A percentile compares a stretch with the other conserved stretches of the same genome.
Evolutionary conservation across 1,140 invertebrate species (phyloP).

Genomic region (Habropoda laboriosa): DNA sequence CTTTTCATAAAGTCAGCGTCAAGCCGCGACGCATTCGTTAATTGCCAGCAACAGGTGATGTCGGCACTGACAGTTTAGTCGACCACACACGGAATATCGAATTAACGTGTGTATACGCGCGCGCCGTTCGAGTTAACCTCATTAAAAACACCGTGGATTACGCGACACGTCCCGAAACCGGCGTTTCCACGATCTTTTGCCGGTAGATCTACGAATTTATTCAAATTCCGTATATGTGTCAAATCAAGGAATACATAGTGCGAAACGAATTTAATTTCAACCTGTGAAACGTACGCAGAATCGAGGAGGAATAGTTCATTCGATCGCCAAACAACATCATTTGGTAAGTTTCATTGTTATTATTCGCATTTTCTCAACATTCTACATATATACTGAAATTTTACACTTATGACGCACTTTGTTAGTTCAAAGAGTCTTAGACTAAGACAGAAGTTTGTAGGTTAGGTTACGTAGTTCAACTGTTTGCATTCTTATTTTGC

Average conservation of each 20-base stretch:
- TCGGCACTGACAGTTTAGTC: conserved; percentile 52
- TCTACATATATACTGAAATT: no score
- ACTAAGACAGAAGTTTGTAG: no score
- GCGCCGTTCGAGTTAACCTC: conserved; percentile 15
- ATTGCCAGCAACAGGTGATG: conserved; percentile 70
- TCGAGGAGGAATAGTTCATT: no score
- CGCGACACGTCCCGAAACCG: background rate
- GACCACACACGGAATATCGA: conserved; percentile 54
- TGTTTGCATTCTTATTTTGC: no score
- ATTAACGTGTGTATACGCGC: conserved; percentile 17
- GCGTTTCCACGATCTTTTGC: background rate
- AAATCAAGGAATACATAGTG: background rate
- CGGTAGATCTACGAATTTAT: background rate
- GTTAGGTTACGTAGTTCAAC: no score
- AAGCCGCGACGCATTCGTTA: conserved; percentile 53
- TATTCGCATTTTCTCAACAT: no score
- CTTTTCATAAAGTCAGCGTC: conserved; percentile 55
- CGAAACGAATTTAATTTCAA: background rate
- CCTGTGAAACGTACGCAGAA: background rate
- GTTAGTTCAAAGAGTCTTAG: no score
- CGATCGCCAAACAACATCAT: no score
- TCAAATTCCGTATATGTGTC: background rate
- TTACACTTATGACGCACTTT: no score
- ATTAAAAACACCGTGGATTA: conserved; percentile 55
- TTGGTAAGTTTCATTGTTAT: no score